Conservation (phyloP, 1,140 invertebrate species). For the Lepidurus apus region DNA sequence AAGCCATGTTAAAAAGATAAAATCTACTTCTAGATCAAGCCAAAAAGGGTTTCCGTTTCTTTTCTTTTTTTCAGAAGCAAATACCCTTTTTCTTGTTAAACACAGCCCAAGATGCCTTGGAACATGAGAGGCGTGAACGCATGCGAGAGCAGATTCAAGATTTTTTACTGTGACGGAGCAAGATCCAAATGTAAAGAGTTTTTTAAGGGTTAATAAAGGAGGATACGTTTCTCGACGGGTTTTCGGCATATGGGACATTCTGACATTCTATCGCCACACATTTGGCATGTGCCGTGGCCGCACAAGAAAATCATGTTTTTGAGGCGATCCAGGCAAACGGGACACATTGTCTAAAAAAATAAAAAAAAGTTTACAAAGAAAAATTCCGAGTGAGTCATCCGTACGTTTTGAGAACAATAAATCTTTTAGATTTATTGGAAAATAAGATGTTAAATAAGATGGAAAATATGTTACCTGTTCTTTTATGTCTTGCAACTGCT, state of each 20-base stretch:
- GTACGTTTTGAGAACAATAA: background rate
- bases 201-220: constrained; percentile 64
- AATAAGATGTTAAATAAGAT: constrained; percentile 18
- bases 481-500: constrained; percentile 94
- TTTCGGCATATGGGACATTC: constrained; percentile 97
- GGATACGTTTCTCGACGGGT: constrained; percentile 87
- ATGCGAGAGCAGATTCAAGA: constrained; percentile 8
- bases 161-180: background rate
- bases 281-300: constrained; percentile 95
- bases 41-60: background rate
- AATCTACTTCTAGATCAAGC: background rate
- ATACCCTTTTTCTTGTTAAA: background rate
- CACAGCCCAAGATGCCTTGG: background rate
- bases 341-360: constrained; percentile 85
- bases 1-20: background rate
- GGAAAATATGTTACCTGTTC: constrained; percentile 89
- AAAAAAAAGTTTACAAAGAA: constrained; percentile 34
- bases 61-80: background rate
- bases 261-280: constrained; percentile 94
- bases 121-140: constrained; percentile 1
- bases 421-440: background rate
- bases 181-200: constrained; percentile 15
- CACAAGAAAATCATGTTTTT: constrained; percentile 99
- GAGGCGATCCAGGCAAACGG: constrained; percentile 91
- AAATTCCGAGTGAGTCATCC: constrained; percentile 26